Evolutionary conservation across 2,888 invertebrate species (phyloP).

Genomic region (Drosophila kokeensis): DNA sequence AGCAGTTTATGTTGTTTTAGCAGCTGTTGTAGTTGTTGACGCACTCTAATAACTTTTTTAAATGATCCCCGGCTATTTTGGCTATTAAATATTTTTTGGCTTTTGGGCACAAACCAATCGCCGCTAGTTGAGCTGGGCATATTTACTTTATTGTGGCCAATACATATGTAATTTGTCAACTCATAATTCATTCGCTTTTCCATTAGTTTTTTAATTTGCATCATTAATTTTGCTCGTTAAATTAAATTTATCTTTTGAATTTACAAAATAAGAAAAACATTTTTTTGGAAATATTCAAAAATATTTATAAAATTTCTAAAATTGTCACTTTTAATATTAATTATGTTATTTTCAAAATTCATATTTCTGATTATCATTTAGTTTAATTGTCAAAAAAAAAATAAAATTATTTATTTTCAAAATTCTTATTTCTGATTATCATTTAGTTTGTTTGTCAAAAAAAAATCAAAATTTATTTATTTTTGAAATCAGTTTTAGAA

Average conservation of each 20-base stretch:
- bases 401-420: neutral
- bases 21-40: slow-evolving; percentile 52
- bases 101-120: slow-evolving; percentile 47
- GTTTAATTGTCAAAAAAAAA: no score
- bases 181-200: neutral
- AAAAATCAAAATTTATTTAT: neutral
- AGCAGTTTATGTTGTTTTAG: slow-evolving; percentile 29
- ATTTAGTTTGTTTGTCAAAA: no score
- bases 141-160: neutral
- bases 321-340: no score
- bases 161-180: neutral
- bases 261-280: neutral
- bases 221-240: neutral
- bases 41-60: slow-evolving; percentile 77
- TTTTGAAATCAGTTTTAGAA: neutral
- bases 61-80: slow-evolving; percentile 59
- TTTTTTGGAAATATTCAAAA: neutral
- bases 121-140: slow-evolving; percentile 16
- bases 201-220: neutral
- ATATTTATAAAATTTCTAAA: neutral
- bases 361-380: no score
- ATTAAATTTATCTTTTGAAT: neutral
- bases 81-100: slow-evolving; percentile 52
- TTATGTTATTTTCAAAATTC: no score
- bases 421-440: no score